Percentiles rank a stretch among this genome's conserved stretches.
phyloP scores from a whole-genome alignment of 1,140 invertebrate species.

The Atopsyche davidsoni region DNA sequence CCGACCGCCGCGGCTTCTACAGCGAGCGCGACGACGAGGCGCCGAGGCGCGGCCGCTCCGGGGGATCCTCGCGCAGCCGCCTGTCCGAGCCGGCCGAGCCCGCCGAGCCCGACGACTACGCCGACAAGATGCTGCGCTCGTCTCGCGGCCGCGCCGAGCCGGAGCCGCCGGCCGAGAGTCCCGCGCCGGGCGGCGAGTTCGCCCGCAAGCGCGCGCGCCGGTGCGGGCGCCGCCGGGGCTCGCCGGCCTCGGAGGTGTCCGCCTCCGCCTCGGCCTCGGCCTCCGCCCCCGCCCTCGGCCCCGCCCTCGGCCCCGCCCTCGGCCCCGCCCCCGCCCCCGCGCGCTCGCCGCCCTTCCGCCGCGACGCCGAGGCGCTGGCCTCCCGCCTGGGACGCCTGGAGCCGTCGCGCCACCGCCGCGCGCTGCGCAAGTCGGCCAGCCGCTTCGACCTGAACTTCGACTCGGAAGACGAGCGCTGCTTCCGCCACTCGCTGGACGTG shows the following conservation, averaged over 20 bases:
- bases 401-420: constrained; percentile 19
- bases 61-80: constrained; percentile 21
- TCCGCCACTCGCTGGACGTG: constrained; percentile 26
- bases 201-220: constrained; percentile 22
- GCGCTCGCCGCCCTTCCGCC: constrained; percentile 20
- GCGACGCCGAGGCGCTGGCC: constrained; percentile 20
- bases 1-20: constrained; percentile 9
- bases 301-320: constrained; percentile 18
- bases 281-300: constrained; percentile 22
- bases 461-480: constrained; percentile 28
- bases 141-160: constrained; percentile 26
- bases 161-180: constrained; percentile 15
- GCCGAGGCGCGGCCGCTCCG: constrained; percentile 5
- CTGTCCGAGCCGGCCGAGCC: constrained; percentile 14
- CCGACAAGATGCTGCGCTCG: constrained; percentile 28
- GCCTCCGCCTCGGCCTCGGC: constrained; percentile 14
- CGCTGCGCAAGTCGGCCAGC: constrained; percentile 22
- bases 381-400: constrained; percentile 26
- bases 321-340: constrained; percentile 19
- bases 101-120: constrained; percentile 21
- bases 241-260: constrained; percentile 12
- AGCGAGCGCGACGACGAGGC: constrained; percentile 12
- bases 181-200: constrained; percentile 17
- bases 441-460: constrained; percentile 29
- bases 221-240: constrained; percentile 20